Evolutionary conservation across 1,140 invertebrate species (phyloP).

Genomic region (Drosophila orosa): DNA sequence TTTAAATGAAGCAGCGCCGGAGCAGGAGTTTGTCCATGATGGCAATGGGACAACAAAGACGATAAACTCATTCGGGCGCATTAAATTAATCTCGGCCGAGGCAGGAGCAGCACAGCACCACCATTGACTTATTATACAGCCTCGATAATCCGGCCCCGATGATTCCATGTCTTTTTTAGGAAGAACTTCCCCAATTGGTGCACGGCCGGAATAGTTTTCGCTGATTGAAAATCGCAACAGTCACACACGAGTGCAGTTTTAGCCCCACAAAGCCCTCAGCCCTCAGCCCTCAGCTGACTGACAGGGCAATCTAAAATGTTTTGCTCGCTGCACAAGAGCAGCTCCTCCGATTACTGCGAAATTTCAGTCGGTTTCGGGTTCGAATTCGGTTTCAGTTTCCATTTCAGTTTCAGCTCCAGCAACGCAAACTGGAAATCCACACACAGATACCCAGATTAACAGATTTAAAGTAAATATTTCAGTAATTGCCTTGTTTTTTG

Average conservation of each 20-base stretch:
- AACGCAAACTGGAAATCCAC: slow-evolving; percentile 2
- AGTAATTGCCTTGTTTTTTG: slow-evolving; percentile 49
- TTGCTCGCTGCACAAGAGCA: slow-evolving; percentile 44
- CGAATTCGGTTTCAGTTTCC: background rate
- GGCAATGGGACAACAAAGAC: slow-evolving; percentile 68
- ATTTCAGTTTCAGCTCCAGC: background rate
- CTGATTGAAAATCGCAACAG: slow-evolving; percentile 66
- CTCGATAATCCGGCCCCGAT: slow-evolving; percentile 17
- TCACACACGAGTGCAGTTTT: slow-evolving; percentile 64
- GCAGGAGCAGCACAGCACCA: slow-evolving; percentile 23
- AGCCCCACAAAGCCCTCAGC: background rate
- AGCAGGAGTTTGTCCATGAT: slow-evolving; percentile 15
- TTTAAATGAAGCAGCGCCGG: slow-evolving; percentile 75
- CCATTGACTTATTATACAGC: slow-evolving; percentile 13
- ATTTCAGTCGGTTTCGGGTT: slow-evolving; percentile 7
- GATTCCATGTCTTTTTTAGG: background rate
- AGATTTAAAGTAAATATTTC: slow-evolving; percentile 40
- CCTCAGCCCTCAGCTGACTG: slow-evolving; percentile 37
- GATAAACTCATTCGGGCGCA: slow-evolving; percentile 76
- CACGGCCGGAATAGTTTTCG: slow-evolving; percentile 49
- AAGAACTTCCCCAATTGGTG: background rate
- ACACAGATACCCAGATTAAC: slow-evolving; percentile 3
- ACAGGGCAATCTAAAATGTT: slow-evolving; percentile 79
- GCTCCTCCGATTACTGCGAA: slow-evolving; percentile 3
- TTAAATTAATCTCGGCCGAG: slow-evolving; percentile 74